Base-by-base conservation (phyloP, 2,888 invertebrate species). In the Allacma fusca region DNA sequence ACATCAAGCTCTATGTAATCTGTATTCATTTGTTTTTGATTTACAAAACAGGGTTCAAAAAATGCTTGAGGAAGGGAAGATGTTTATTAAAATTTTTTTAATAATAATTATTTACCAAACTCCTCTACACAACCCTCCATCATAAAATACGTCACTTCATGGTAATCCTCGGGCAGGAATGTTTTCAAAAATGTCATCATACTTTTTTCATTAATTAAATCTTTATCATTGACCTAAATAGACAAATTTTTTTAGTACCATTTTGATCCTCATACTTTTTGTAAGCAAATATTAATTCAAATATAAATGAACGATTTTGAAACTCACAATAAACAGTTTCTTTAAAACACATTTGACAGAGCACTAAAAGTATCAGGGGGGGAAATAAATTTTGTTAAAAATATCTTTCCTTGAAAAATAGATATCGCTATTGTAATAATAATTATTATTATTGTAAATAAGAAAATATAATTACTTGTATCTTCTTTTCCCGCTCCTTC, bases 91-190 rank as follows among this genome's bases (percentile, higher is more conserved):
- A n/a, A n/a, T n/a, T n/a, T n/a, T n/a, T 50, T 50, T 50, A 16
- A n/a, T n/a, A 50, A 50, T 13, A 12, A 12, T n/a, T 13, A n/a
- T 50, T 75, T 79, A 80, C 81, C 29, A 64, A 75, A 79, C n/a
- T 81, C 81, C 13, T 80, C 80, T 29, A 79, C 74, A 59, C 81
- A 81, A 19, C 80, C 80, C 70, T 79, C 80, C 0, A 74, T 70
- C 50, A 80, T 76, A 24, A 76, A 64, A 23, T 80, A 80, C 4
- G 77, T 80, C 0, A 76, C 71, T 69, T 80, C 80, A 29, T 80
- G 81, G 21, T 59, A 79, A n/a, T 76, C 75, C 68, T 74, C 75
- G 0, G 79, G 80, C 16, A 81, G 21, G 59, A 77, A 80, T 24
- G 76, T 65, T 13, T 80, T 79, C 29, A 80, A 78, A 69, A 81